phyloP scores from a whole-genome alignment of 2,888 invertebrate species.

The Sinotaia quadrata region DNA sequence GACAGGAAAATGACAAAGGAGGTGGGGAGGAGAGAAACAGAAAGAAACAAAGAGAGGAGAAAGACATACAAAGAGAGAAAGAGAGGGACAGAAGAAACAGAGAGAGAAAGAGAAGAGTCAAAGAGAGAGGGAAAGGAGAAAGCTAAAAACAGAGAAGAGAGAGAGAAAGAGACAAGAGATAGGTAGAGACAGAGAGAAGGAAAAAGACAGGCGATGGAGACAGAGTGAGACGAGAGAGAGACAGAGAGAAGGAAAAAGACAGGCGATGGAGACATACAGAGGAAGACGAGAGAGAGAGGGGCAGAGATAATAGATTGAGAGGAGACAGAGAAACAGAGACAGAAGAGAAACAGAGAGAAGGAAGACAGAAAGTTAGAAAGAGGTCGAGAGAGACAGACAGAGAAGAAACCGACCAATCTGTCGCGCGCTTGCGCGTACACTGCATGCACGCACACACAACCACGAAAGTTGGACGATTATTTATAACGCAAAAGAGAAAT shows the following conservation, averaged over 20 bases:
- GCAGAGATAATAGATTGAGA: not conserved
- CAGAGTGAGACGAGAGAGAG: not conserved
- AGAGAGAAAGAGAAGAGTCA: not conserved
- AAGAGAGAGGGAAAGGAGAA: not conserved
- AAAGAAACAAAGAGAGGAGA: too few species aligned
- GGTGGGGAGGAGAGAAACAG: not conserved
- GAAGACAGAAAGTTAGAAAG: not conserved
- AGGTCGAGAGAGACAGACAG: not conserved
- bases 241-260: not conserved
- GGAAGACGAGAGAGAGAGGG: constrained; percentile 1
- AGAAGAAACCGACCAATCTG: too few species aligned
- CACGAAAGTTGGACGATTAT: too few species aligned
- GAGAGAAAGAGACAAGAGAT: not conserved
- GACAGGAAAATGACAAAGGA: not conserved
- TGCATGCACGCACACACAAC: too few species aligned
- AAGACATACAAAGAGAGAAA: too few species aligned
- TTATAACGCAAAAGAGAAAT: too few species aligned
- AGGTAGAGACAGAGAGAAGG: not conserved
- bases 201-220: not conserved
- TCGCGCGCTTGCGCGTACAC: too few species aligned
- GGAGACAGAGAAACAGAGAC: constrained; percentile 3
- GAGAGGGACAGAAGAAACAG: too few species aligned
- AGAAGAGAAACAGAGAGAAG: not conserved
- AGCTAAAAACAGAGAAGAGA: not conserved
- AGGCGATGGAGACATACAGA: not conserved